Percentiles rank a stretch among this genome's conserved stretches.
Conservation (phyloP, 1,140 invertebrate species). For the Mercenaria mercenaria region DNA sequence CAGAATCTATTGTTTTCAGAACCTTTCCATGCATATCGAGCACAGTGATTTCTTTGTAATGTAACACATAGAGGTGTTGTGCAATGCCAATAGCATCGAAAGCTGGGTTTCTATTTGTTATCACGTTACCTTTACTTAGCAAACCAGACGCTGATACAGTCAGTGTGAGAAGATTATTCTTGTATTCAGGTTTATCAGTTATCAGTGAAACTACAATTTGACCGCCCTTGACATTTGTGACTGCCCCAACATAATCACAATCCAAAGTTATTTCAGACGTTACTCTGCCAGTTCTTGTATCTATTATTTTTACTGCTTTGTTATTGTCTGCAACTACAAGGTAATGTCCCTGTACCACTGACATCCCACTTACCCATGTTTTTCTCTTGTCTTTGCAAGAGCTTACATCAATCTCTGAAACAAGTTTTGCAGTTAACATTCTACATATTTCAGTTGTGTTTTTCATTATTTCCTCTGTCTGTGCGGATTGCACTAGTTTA, state of each 20-base stretch:
- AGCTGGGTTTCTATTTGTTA: background rate
- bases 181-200: background rate
- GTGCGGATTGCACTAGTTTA: background rate
- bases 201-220: background rate
- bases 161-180: too few relatives aligned
- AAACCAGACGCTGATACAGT: background rate
- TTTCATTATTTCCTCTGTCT: background rate
- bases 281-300: background rate
- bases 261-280: background rate
- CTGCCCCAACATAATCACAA: too few relatives aligned
- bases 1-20: background rate
- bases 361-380: too few relatives aligned
- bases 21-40: background rate
- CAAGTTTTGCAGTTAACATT: background rate
- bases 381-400: background rate
- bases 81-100: too few relatives aligned
- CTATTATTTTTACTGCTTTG: background rate
- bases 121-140: background rate
- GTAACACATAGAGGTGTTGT: too few relatives aligned
- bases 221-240: background rate
- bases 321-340: background rate
- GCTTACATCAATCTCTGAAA: background rate
- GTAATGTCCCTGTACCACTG: background rate
- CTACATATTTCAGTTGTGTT: background rate
- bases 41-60: too few relatives aligned